phyloP scores from a whole-genome alignment of 2,888 invertebrate genomes.

The Hypolimnas misippus region DNA sequence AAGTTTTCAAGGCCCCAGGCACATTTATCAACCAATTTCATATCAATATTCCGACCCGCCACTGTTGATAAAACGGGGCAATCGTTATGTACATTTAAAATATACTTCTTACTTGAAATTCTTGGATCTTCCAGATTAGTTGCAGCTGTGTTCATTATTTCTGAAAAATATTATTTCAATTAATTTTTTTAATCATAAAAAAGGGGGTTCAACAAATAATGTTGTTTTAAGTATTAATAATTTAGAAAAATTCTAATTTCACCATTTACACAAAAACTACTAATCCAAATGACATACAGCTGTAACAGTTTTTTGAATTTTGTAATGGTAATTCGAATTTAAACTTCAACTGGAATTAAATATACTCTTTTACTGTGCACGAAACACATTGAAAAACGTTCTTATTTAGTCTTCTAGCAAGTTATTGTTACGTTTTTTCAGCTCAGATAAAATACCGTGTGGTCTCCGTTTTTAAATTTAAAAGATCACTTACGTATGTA shows the following conservation, averaged over 20 bases:
- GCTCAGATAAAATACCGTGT: too few species aligned
- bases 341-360: too few species aligned
- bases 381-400: too few species aligned
- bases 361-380: too few species aligned
- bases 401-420: too few species aligned
- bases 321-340: too few species aligned
- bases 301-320: too few species aligned
- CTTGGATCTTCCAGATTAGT: conserved; percentile 66
- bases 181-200: neutral
- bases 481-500: too few species aligned
- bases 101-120: conserved; percentile 59
- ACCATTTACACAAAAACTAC: neutral
- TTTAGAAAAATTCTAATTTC: too few species aligned
- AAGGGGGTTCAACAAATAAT: neutral
- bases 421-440: too few species aligned
- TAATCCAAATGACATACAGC: neutral
- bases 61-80: conserved; percentile 52
- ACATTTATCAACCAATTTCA: conserved; percentile 54
- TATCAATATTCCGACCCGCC: conserved; percentile 53
- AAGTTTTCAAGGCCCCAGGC: conserved; percentile 53
- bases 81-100: conserved; percentile 51
- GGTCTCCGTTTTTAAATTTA: too few species aligned
- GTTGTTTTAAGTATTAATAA: too few species aligned
- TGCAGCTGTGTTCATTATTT: conserved; percentile 60
- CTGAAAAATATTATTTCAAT: conserved; percentile 52